phyloP scores from a whole-genome alignment of 2,797 vertebrate genomes.

The Hephaestus fuliginosus region DNA sequence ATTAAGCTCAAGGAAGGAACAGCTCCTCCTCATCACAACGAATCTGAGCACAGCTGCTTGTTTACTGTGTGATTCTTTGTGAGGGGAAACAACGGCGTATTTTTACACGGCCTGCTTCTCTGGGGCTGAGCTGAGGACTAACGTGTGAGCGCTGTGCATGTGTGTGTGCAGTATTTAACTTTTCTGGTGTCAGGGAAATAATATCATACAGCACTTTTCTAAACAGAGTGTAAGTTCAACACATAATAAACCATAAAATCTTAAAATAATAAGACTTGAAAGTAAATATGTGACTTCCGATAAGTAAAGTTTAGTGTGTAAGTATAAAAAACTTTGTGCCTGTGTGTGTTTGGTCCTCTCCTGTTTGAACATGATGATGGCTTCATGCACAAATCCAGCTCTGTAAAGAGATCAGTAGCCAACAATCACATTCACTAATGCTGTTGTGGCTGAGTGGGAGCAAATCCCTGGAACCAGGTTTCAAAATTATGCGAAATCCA shows the following conservation, averaged over 20 bases:
- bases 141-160: conserved; percentile 17
- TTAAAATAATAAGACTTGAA: neutral
- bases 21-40: conserved; percentile 78
- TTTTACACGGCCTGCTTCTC: conserved; percentile 15
- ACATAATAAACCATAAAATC: neutral
- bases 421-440: neutral
- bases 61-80: conserved; percentile 67
- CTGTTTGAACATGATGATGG: neutral
- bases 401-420: neutral
- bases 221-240: neutral
- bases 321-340: too few species aligned
- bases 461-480: neutral
- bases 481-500: neutral
- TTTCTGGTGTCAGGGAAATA: neutral
- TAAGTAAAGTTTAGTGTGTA: too few species aligned
- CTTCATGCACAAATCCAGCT: neutral
- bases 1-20: conserved; percentile 76
- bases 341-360: too few species aligned
- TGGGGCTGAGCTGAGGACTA: conserved; percentile 23
- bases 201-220: neutral
- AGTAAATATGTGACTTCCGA: too few species aligned
- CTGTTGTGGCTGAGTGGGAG: neutral
- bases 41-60: conserved; percentile 58
- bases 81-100: conserved; percentile 45
- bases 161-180: neutral